Conservation (phyloP, 2,888 invertebrate species). For the Ennomos quercinarius region DNA sequence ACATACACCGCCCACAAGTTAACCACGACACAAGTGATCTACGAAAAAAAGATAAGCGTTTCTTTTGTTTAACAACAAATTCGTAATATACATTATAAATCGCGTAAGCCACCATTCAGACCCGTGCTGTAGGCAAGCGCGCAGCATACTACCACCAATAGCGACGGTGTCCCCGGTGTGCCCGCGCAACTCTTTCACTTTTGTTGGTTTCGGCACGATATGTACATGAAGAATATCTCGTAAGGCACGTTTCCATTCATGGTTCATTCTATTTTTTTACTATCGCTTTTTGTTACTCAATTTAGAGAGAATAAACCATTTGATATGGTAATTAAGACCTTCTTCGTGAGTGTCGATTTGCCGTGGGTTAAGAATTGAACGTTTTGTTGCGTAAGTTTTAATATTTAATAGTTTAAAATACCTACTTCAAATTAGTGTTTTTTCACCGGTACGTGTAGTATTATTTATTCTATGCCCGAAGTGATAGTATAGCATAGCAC, state of each 20-base stretch:
- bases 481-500: too few relatives aligned
- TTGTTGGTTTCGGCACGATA: slow-evolving; percentile 51
- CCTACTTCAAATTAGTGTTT: too few relatives aligned
- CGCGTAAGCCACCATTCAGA: slow-evolving; percentile 32
- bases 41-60: not conserved
- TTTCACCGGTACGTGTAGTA: too few relatives aligned
- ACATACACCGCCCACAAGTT: not conserved
- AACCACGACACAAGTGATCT: not conserved
- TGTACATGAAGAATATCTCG: slow-evolving; percentile 29
- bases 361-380: slow-evolving; percentile 11
- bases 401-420: not conserved
- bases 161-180: slow-evolving; percentile 42
- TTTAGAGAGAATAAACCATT: slow-evolving; percentile 7
- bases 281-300: slow-evolving; percentile 26
- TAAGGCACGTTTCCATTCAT: slow-evolving; percentile 42
- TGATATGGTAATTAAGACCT: slow-evolving; percentile 11
- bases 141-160: slow-evolving; percentile 64
- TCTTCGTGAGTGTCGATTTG: slow-evolving; percentile 10
- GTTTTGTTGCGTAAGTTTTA: slow-evolving; percentile 6
- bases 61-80: slow-evolving; percentile 5
- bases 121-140: slow-evolving; percentile 69
- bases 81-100: slow-evolving; percentile 12
- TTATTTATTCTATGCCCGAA: too few relatives aligned
- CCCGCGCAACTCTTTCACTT: slow-evolving; percentile 76
- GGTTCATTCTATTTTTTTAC: slow-evolving; percentile 32